phyloP scores from a whole-genome alignment of 2,113 vertebrate species.

The Atrichornis clamosus region DNA sequence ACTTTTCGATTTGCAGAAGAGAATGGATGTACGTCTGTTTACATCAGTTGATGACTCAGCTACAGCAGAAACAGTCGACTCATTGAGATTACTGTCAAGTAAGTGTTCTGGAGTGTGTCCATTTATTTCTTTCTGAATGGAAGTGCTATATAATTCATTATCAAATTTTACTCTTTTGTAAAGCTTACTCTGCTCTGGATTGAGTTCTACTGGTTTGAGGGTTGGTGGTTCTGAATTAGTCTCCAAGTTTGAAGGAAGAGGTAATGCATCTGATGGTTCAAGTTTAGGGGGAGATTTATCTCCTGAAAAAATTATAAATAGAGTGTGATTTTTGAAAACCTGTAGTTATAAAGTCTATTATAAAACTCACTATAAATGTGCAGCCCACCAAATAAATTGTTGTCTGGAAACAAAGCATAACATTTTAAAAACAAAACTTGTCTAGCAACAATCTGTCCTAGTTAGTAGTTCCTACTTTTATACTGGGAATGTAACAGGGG shows the following conservation, averaged over 20 bases:
- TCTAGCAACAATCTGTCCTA: conserved; percentile 57
- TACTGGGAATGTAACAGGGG: conserved; percentile 24
- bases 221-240: conserved; percentile 92
- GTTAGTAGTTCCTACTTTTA: conserved; percentile 66
- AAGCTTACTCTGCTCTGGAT: conserved; percentile 83
- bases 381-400: conserved; percentile 75
- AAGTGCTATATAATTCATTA: conserved; percentile 77
- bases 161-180: conserved; percentile 81
- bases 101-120: conserved; percentile 84
- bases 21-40: conserved; percentile 89
- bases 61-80: conserved; percentile 85
- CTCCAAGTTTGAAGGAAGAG: conserved; percentile 88
- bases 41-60: conserved; percentile 85
- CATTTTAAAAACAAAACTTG: conserved; percentile 64
- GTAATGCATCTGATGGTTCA: conserved; percentile 93
- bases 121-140: conserved; percentile 80
- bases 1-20: conserved; percentile 93
- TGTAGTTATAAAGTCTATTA: conserved; percentile 77
- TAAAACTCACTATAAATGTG: conserved; percentile 81
- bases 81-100: conserved; percentile 83
- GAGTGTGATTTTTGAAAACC: conserved; percentile 82
- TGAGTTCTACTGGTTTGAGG: conserved; percentile 91
- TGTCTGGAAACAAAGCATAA: conserved; percentile 73
- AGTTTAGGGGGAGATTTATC: conserved; percentile 98
- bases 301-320: conserved; percentile 91